Conservation (phyloP, 2,797 vertebrate genomes). For the Rhabdomys pumilio region DNA sequence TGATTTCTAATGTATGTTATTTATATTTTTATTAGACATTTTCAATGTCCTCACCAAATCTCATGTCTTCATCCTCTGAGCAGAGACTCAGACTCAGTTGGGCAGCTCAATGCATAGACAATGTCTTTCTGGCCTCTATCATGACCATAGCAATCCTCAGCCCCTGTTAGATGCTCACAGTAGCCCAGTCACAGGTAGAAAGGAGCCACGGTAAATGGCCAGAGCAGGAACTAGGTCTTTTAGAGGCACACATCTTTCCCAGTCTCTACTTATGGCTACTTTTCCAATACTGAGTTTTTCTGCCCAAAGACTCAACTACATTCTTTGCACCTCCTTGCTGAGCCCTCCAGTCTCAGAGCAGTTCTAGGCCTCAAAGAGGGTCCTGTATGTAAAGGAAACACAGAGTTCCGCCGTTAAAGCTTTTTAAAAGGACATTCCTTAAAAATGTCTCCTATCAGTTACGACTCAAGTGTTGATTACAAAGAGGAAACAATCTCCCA, state of each 20-base stretch:
- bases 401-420: conserved; percentile 35
- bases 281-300: background rate
- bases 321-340: background rate
- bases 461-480: conserved; percentile 77
- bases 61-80: background rate
- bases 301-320: background rate
- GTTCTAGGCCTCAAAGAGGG: conserved; percentile 46
- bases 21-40: background rate
- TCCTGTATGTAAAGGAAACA: conserved; percentile 45
- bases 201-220: background rate
- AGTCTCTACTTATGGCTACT: background rate
- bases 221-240: background rate
- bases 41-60: background rate
- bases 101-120: background rate
- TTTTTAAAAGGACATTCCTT: conserved; percentile 61
- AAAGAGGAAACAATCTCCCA: conserved; percentile 79
- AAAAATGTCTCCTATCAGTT: conserved; percentile 76
- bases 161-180: background rate
- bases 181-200: background rate
- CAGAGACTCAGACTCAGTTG: background rate
- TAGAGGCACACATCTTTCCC: conserved; percentile 6
- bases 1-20: background rate
- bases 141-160: background rate
- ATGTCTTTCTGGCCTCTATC: background rate
- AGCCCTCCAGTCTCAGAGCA: background rate